Evolutionary conservation across 2,797 vertebrate species (phyloP).

Genomic region (Morus bassanus): DNA sequence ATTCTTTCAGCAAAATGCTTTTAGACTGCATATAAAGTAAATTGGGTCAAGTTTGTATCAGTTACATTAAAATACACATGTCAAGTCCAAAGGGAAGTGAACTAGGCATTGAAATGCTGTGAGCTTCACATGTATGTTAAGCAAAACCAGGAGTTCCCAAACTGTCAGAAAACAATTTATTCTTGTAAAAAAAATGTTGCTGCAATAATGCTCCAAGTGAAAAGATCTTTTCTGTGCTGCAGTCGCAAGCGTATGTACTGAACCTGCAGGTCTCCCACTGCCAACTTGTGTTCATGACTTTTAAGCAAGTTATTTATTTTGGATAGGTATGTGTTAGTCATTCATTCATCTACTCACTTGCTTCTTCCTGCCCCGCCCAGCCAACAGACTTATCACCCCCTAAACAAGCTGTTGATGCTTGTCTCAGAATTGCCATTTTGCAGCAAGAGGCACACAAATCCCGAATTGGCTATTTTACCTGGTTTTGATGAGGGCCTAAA

Average conservation of each 20-base stretch:
- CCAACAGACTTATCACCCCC: background rate
- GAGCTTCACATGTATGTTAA: background rate
- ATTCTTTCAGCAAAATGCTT: background rate
- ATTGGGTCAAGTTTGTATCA: background rate
- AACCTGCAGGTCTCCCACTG: background rate
- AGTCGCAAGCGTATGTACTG: fast-evolving
- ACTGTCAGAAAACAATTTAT: background rate
- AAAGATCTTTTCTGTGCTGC: background rate
- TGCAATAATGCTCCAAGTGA: background rate
- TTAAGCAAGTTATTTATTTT: background rate
- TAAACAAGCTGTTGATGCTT: background rate
- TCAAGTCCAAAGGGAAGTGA: background rate
- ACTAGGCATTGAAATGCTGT: background rate
- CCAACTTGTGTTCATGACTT: background rate
- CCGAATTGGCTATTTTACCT: background rate
- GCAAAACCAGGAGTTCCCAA: background rate
- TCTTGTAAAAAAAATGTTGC: background rate
- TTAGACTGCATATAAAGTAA: background rate
- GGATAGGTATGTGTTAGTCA: background rate
- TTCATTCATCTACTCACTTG: background rate
- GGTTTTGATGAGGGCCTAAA: background rate
- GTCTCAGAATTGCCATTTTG: background rate
- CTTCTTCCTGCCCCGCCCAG: background rate
- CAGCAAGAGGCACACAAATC: background rate
- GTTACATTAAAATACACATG: background rate